A percentile compares a stretch with the other conserved stretches of the same genome.
phyloP scores from a whole-genome alignment of 2,888 invertebrate species.

The Dione vanillae region DNA sequence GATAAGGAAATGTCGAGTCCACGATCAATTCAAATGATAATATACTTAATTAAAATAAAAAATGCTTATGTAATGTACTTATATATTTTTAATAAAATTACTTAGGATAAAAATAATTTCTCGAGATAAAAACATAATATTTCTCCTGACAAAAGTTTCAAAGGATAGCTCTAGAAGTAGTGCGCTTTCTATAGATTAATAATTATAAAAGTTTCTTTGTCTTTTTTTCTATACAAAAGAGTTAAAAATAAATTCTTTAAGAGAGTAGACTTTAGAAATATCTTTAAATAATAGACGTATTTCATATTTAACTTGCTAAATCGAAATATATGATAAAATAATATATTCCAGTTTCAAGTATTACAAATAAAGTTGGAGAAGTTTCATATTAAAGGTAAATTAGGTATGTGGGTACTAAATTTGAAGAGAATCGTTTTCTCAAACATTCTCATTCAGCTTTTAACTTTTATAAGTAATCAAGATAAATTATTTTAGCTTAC shows the following conservation, averaged over 20 bases:
- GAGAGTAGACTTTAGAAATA: neutral
- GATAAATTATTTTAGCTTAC: neutral
- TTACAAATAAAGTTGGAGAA: neutral
- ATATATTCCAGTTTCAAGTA: neutral
- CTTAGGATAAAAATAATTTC: no score
- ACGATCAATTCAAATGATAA: neutral
- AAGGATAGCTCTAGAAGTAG: neutral
- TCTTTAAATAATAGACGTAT: neutral
- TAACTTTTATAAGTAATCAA: constrained; percentile 4
- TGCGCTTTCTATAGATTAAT: neutral
- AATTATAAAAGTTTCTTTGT: neutral
- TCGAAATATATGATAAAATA: neutral
- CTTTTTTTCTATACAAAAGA: neutral
- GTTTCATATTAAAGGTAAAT: neutral
- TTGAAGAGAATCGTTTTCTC: neutral
- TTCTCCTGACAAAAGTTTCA: neutral
- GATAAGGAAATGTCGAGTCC: neutral
- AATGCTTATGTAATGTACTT: no score
- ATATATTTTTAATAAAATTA: no score
- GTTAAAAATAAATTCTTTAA: neutral
- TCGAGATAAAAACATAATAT: no score
- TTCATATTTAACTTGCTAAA: neutral
- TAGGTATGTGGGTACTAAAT: neutral
- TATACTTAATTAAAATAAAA: neutral
- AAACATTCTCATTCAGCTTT: neutral